phyloP scores from a whole-genome alignment of 2,797 vertebrate genomes.

The Poeciliopsis gracilis region DNA sequence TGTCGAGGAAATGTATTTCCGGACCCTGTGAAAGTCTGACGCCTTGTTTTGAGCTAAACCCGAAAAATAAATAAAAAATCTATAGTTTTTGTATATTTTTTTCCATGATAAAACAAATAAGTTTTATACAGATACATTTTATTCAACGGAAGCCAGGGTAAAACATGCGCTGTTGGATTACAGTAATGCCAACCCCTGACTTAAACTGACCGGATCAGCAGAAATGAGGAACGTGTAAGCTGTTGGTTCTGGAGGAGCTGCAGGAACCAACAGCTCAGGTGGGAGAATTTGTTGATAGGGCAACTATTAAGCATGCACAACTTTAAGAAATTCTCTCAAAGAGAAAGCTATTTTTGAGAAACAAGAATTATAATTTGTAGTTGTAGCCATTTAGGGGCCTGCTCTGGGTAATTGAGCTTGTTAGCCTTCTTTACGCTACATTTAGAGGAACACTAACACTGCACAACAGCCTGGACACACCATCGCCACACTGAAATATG shows the following conservation, averaged over 20 bases:
- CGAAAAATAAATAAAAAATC: neutral
- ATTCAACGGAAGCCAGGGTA: neutral
- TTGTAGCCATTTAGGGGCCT: neutral
- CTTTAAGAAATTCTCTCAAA: neutral
- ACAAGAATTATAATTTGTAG: neutral
- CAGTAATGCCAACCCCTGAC: neutral
- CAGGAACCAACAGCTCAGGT: neutral
- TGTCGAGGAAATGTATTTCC: neutral
- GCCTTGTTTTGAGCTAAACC: neutral
- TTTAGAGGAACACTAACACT: neutral
- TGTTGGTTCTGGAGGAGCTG: neutral
- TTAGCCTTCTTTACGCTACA: neutral
- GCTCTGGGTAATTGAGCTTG: neutral
- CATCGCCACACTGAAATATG: neutral
- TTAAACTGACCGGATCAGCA: neutral
- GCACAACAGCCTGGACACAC: neutral
- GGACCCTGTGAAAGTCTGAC: neutral
- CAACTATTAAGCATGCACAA: neutral
- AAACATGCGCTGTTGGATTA: neutral
- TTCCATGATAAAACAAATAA: neutral
- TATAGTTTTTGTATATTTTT: neutral
- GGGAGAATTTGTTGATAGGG: neutral
- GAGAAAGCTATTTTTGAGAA: neutral
- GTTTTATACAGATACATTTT: neutral
- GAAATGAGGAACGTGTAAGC: neutral